A percentile compares a stretch with the other conserved stretches of the same genome.
Conservation (phyloP, 2,888 invertebrate genomes). For the Geotrupes spiniger region DNA sequence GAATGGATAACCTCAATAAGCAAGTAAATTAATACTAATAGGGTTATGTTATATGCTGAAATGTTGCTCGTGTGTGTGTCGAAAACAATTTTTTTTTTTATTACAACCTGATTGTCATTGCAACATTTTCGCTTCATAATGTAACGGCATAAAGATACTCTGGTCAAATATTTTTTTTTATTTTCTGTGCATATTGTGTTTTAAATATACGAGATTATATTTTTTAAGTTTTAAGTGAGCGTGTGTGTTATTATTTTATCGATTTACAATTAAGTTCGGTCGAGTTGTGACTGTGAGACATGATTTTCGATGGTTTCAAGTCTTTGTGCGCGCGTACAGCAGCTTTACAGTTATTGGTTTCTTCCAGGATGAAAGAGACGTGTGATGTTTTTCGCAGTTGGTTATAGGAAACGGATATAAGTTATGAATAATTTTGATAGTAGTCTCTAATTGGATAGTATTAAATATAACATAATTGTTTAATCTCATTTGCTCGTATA, state of each 20-base stretch:
- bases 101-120: not conserved
- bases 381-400: conserved; percentile 12
- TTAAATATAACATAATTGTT: too few relatives aligned
- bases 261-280: conserved; percentile 3
- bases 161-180: conserved; percentile 19
- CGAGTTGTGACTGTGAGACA: conserved; percentile 11
- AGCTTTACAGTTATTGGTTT: conserved; percentile 17
- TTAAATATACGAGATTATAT: conserved; percentile 15
- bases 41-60: conserved; percentile 17
- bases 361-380: not conserved
- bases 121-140: conserved; percentile 5
- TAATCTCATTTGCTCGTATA: too few relatives aligned
- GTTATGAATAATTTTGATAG: too few relatives aligned
- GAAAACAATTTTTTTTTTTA: conserved; percentile 4
- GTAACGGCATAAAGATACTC: conserved; percentile 11
- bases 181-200: conserved; percentile 9
- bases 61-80: conserved; percentile 10
- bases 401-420: conserved; percentile 5
- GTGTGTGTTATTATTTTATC: conserved; percentile 10
- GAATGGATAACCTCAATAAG: conserved; percentile 32
- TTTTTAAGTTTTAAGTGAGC: conserved; percentile 12
- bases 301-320: conserved; percentile 4
- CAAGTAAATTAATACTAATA: conserved; percentile 1
- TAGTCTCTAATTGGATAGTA: too few relatives aligned
- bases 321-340: conserved; percentile 13